phyloP scores from a whole-genome alignment of 2,888 invertebrate genomes.

The Hecatera dysodea region DNA sequence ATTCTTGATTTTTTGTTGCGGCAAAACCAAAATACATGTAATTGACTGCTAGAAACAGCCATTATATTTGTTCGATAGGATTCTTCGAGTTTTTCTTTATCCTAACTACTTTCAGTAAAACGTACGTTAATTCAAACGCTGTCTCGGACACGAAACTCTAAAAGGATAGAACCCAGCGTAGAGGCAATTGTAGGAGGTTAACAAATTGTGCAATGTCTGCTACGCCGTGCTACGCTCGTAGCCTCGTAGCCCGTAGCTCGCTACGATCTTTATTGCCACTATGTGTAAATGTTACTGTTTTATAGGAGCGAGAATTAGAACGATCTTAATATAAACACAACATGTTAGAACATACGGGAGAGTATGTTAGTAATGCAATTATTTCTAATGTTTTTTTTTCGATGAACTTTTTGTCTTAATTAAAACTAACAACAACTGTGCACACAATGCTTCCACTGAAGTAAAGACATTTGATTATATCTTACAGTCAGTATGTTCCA shows the following conservation, averaged over 20 bases:
- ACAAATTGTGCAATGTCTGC: conserved; percentile 86
- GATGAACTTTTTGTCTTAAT: conserved; percentile 12
- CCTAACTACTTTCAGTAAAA: conserved; percentile 9
- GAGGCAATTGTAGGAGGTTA: conserved; percentile 85
- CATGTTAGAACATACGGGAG: conserved; percentile 53
- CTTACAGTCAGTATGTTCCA: background rate
- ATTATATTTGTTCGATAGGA: background rate
- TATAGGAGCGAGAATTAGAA: conserved; percentile 71
- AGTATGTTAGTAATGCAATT: conserved; percentile 43
- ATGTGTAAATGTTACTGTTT: conserved; percentile 82
- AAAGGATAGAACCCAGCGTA: conserved; percentile 71
- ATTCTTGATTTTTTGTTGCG: background rate
- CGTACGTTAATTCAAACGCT: conserved; percentile 34
- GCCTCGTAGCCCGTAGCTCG: conserved; percentile 72
- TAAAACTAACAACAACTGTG: background rate
- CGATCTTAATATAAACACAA: conserved; percentile 63
- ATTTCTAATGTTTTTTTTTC: conserved; percentile 26
- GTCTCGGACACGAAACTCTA: conserved; percentile 65
- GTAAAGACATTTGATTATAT: background rate
- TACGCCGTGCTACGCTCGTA: conserved; percentile 76
- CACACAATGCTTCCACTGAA: background rate
- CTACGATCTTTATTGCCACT: conserved; percentile 84
- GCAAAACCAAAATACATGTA: background rate
- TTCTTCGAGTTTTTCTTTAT: background rate
- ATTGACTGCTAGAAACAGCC: background rate